Conservation (phyloP, 2,113 vertebrate species). For the Nipponia nippon region DNA sequence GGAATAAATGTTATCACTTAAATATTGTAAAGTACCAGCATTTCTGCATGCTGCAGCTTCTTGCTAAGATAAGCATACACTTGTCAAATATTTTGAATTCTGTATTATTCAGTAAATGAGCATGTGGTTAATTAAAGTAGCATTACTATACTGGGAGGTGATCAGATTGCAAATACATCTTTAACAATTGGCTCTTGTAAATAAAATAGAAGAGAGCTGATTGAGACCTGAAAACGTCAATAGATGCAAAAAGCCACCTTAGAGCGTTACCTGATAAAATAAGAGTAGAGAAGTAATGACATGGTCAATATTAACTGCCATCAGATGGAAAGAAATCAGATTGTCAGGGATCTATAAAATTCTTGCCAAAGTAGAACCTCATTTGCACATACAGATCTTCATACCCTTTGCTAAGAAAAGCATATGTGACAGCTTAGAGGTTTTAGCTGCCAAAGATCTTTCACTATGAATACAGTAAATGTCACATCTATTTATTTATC, state of each 20-base stretch:
- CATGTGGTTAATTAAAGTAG: conserved; percentile 61
- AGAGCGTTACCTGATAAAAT: conserved; percentile 56
- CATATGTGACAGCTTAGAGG: conserved; percentile 78
- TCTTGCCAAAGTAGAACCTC: conserved; percentile 78
- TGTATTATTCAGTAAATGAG: conserved; percentile 50
- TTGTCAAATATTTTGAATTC: conserved; percentile 45
- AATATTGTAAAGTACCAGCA: conserved; percentile 12
- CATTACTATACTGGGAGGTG: conserved; percentile 32
- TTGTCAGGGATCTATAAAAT: conserved; percentile 75
- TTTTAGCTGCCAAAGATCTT: conserved; percentile 82
- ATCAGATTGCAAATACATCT: conserved; percentile 40
- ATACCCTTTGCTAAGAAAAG: conserved; percentile 79
- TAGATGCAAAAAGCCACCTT: conserved; percentile 65
- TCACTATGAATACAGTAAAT: conserved; percentile 82
- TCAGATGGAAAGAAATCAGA: conserved; percentile 72
- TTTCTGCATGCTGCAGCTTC: conserved; percentile 28
- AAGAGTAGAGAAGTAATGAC: conserved; percentile 65
- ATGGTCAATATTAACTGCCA: conserved; percentile 75
- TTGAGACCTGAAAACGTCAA: conserved; percentile 70
- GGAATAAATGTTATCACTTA: conserved; percentile 33
- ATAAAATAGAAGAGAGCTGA: conserved; percentile 49
- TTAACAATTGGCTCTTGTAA: conserved; percentile 61
- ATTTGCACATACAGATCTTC: conserved; percentile 79
- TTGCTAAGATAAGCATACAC: background rate
- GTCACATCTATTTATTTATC: conserved; percentile 81